phyloP scores from a whole-genome alignment of 2,113 vertebrate species.

The Leptocoma aspasia region DNA sequence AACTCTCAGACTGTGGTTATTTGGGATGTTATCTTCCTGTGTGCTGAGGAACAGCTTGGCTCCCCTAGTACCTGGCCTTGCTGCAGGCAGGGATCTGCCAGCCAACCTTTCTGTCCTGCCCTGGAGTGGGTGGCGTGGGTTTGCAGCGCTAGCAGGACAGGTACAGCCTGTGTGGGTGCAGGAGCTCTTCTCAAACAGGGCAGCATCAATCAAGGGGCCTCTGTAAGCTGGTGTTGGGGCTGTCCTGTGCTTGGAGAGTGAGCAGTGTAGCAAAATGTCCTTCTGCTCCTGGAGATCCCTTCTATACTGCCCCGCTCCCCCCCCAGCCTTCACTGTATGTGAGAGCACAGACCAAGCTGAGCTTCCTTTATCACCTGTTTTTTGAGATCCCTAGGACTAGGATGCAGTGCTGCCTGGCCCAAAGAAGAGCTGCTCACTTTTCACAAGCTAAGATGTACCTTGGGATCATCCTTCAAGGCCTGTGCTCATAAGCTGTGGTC shows the following conservation, averaged over 20 bases:
- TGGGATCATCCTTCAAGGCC: background rate
- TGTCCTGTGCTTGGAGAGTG: background rate
- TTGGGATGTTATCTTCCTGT: background rate
- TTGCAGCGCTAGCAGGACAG: fast-evolving
- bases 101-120: background rate
- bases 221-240: background rate
- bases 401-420: background rate
- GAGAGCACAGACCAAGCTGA: background rate
- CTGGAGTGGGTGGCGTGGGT: background rate
- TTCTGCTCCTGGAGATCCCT: background rate
- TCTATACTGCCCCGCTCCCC: background rate
- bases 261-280: background rate
- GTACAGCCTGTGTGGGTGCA: background rate
- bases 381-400: background rate
- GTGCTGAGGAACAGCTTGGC: background rate
- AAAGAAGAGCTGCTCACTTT: background rate
- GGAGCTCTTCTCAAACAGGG: background rate
- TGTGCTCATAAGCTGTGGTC: background rate
- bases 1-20: background rate
- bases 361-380: background rate
- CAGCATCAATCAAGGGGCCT: background rate
- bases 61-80: background rate
- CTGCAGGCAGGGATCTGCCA: background rate
- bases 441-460: background rate
- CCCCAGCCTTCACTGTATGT: background rate